These are phyloP conservation scores for Acrobasis suavella DNA, from an alignment of 2,888 invertebrate genomes.

Conservation along the genomic window DNA sequence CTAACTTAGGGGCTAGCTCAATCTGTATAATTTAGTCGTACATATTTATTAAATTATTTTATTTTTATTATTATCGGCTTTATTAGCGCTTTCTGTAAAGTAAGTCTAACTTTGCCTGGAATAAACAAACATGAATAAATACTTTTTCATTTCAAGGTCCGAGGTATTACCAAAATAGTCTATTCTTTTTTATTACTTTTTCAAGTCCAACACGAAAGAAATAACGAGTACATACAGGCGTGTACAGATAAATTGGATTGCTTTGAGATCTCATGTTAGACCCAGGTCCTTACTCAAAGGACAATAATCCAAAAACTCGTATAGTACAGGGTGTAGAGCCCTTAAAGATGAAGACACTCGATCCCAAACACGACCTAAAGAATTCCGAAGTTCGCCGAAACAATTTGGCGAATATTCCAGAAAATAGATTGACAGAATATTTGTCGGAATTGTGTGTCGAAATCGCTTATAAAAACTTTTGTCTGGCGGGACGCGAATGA, in stretches of 20 bases:
- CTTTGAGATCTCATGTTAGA: not conserved
- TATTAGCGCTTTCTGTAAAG: too few species aligned
- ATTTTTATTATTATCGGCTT: too few species aligned
- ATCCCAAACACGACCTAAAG: conserved; percentile 9
- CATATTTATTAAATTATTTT: too few species aligned
- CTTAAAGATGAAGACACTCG: conserved; percentile 2
- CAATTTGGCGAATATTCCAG: conserved; percentile 37
- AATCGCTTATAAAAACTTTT: conserved; percentile 48
- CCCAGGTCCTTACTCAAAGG: not conserved
- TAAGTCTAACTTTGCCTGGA: too few species aligned
- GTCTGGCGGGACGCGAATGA: conserved; percentile 55
- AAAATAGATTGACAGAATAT: conserved; percentile 49
- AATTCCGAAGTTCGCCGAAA: conserved; percentile 27
- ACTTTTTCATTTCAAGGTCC: too few species aligned
- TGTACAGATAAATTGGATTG: not conserved
- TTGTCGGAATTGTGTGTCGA: conserved; percentile 41
- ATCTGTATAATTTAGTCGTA: too few species aligned
- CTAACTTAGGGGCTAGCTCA: too few species aligned
- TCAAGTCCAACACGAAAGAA: not conserved
- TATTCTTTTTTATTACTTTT: not conserved
- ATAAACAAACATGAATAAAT: too few species aligned
- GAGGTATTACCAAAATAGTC: not conserved
- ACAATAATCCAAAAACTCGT: not conserved
- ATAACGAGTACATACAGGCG: not conserved
- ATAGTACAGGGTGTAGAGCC: not conserved